phyloP scores from a whole-genome alignment of 2,797 vertebrate species.

The Eulemur mongoz region DNA sequence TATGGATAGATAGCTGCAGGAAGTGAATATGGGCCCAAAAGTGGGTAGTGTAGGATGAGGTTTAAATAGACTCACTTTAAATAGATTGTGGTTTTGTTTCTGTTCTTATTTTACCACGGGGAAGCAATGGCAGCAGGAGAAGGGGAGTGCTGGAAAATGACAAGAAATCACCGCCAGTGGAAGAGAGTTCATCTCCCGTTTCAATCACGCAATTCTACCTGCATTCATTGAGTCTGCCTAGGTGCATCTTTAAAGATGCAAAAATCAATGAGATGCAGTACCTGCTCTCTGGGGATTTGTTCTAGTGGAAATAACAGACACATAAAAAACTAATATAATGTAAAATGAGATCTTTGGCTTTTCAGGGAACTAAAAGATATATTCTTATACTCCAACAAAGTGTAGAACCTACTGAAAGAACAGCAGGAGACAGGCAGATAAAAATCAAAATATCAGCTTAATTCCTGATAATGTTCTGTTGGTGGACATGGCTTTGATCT shows the following conservation, averaged over 20 bases:
- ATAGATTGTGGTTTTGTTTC: background rate
- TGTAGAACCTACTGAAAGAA: background rate
- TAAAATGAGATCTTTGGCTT: background rate
- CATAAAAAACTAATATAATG: too few species aligned
- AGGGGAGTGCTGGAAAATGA: background rate
- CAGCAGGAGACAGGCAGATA: background rate
- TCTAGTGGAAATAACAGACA: background rate
- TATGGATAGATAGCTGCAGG: background rate
- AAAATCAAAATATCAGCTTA: background rate
- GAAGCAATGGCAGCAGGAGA: background rate
- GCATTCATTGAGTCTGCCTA: background rate
- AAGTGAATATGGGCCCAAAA: background rate
- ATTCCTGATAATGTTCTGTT: background rate
- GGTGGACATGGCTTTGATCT: background rate
- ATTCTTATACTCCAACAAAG: background rate
- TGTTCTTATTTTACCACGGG: background rate
- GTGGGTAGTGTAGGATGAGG: background rate
- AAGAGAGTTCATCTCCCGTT: background rate
- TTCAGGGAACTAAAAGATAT: background rate
- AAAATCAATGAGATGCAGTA: background rate
- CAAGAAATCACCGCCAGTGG: background rate
- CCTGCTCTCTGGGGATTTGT: background rate
- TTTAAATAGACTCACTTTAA: background rate
- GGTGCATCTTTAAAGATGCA: background rate
- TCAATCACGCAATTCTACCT: background rate